Conservation (phyloP, 2,113 vertebrate species). For the Phocoena sinus region DNA sequence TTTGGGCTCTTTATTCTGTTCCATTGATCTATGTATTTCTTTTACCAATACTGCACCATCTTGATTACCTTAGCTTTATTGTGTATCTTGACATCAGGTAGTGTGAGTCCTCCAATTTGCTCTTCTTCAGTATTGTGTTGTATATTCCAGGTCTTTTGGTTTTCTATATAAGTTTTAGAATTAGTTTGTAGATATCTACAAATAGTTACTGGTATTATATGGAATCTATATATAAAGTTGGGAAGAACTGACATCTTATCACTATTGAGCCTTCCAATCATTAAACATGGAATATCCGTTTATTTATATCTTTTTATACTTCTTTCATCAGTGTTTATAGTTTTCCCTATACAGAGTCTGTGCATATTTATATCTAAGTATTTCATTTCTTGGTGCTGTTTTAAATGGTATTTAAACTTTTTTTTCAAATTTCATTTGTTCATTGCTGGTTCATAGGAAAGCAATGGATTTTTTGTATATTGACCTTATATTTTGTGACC, state of each 20-base stretch:
- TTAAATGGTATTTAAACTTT: neutral
- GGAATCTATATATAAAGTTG: neutral
- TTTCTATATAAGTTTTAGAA: neutral
- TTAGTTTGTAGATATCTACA: neutral
- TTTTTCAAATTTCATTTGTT: neutral
- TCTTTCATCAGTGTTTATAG: neutral
- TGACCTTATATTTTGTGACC: neutral
- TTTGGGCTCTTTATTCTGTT: neutral
- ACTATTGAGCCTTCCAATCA: neutral
- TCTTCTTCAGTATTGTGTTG: neutral
- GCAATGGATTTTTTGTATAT: neutral
- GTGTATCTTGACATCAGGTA: neutral
- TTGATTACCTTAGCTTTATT: neutral
- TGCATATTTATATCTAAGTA: neutral
- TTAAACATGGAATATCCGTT: neutral
- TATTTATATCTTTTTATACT: neutral
- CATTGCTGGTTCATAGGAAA: neutral
- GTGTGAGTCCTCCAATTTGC: neutral
- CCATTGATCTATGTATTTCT: neutral
- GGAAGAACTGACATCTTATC: neutral
- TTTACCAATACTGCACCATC: neutral
- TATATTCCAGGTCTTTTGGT: neutral
- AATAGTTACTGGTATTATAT: neutral
- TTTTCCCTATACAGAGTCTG: neutral
- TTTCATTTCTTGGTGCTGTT: neutral